Base-by-base conservation (phyloP, 2,113 vertebrate species). In the Pardalotus punctatus region DNA sequence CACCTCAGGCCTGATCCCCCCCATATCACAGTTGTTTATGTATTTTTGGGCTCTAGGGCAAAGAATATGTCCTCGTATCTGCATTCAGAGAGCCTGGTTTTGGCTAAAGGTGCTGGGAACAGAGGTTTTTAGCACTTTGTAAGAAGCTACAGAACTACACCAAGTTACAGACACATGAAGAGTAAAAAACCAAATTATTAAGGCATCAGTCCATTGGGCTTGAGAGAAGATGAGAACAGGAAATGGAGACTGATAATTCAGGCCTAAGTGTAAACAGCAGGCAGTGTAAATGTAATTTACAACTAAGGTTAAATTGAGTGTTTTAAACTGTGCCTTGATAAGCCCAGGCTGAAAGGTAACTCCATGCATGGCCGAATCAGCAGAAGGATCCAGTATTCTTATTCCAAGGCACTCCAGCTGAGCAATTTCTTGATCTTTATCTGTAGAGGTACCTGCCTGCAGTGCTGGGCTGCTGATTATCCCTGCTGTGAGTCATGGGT, bases 401-500 rank as follows among this genome's bases (percentile, higher is more conserved):
- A 36, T 31, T 42, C 47, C 14, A n/a, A 60, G 85, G 56, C 60
- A 38, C 45, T 56, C 33, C 35, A 72, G 33, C 61, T 45, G 43
- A 42, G 38, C 3, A 11, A 38, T 6, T 43, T 38, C 15, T 33
- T 54, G 35, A 69, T 86, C 40, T 64, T 24, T 69, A 40, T 27
- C 48, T 19, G 2, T 28, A 9, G 54, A 60, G 21, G 53, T 9
- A 5, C 18, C 40, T 38, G 36, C 18, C 40, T 73, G 40, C n/a
- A 18, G 50, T n/a, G 33, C 10, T 1, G 24, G 29, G 3, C 14
- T 33, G 31, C 5, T 23, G 3, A 3, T 64, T 7, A 0, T 40
- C 14, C 15, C 62, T 66, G 53, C 28, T 48, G 35, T 21, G 56
- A 50, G 19, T 36, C 53, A 31, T 12, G 19, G 23, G 28, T 48